phyloP scores from a whole-genome alignment of 2,888 invertebrate genomes.

The Piscicola geometra region DNA sequence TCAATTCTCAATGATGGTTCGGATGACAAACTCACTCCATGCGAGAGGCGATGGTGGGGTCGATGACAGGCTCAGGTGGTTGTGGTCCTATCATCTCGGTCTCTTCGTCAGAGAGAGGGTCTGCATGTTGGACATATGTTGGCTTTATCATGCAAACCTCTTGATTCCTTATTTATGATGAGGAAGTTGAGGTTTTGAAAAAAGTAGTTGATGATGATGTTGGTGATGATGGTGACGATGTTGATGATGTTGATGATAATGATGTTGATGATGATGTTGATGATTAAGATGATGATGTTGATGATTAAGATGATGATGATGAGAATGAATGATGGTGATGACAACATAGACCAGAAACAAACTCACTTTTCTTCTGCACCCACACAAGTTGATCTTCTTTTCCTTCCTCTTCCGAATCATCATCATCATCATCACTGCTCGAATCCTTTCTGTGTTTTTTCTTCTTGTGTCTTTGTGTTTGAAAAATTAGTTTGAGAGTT shows the following conservation, averaged over 20 bases:
- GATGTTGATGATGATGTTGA: too few relatives aligned
- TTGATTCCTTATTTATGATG: too few relatives aligned
- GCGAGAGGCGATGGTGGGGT: conserved; percentile 44
- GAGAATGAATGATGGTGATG: too few relatives aligned
- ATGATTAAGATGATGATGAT: too few relatives aligned
- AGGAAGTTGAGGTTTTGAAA: too few relatives aligned
- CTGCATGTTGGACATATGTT: not conserved
- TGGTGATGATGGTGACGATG: too few relatives aligned
- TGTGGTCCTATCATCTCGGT: conserved; percentile 42
- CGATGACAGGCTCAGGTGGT: conserved; percentile 38
- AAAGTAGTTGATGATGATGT: too few relatives aligned
- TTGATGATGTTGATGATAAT: too few relatives aligned
- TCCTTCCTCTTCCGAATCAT: conserved; percentile 15
- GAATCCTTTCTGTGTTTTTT: not conserved
- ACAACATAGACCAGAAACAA: too few relatives aligned
- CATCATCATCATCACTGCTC: not conserved
- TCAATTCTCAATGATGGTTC: not conserved
- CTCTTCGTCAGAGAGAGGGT: conserved; percentile 37
- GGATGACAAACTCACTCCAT: conserved; percentile 42
- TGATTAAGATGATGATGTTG: too few relatives aligned
- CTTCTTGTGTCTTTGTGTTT: not conserved
- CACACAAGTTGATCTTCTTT: too few relatives aligned
- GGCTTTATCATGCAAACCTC: too few relatives aligned
- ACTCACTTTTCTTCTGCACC: conserved; percentile 33
- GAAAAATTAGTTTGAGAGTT: not conserved